These are phyloP conservation scores for Atopsyche davidsoni DNA, from an alignment of 1,140 invertebrate species.

Conservation along the genomic window DNA sequence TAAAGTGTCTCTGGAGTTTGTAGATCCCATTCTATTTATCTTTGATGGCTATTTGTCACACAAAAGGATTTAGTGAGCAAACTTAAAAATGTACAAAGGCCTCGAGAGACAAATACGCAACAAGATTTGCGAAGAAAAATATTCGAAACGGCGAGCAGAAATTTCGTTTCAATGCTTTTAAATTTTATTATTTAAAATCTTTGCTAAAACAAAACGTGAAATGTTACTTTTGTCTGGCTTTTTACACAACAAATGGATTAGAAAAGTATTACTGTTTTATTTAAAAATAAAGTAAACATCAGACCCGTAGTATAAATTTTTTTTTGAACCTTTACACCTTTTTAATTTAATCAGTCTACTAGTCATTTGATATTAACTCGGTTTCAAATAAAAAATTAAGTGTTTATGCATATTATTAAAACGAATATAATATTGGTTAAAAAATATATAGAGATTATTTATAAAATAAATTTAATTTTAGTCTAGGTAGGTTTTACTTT, in stretches of 20 bases:
- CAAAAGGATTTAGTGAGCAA: slow-evolving; percentile 6
- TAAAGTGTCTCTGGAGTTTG: slow-evolving; percentile 1
- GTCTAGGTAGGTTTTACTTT: too few species aligned
- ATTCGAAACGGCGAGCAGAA: neutral
- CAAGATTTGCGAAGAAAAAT: slow-evolving; percentile 1
- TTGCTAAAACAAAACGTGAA: neutral
- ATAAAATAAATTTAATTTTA: too few species aligned
- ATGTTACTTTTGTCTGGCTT: neutral
- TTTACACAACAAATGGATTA: neutral
- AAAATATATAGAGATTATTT: too few species aligned
- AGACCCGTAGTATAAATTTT: too few species aligned
- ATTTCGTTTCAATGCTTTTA: neutral
- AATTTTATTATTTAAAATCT: neutral
- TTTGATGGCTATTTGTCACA: slow-evolving; percentile 20
- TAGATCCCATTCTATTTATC: slow-evolving; percentile 19
- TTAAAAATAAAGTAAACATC: too few species aligned
- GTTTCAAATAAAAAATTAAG: too few species aligned
- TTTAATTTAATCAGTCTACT: too few species aligned
- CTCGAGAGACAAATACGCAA: neutral
- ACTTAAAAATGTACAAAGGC: slow-evolving; percentile 5
- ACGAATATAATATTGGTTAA: too few species aligned
- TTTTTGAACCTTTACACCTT: too few species aligned
- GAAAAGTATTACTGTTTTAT: neutral
- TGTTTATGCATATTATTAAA: too few species aligned
- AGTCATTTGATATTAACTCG: too few species aligned